Conservation (phyloP, 1,140 invertebrate genomes). For the Aculops lycopersici region DNA sequence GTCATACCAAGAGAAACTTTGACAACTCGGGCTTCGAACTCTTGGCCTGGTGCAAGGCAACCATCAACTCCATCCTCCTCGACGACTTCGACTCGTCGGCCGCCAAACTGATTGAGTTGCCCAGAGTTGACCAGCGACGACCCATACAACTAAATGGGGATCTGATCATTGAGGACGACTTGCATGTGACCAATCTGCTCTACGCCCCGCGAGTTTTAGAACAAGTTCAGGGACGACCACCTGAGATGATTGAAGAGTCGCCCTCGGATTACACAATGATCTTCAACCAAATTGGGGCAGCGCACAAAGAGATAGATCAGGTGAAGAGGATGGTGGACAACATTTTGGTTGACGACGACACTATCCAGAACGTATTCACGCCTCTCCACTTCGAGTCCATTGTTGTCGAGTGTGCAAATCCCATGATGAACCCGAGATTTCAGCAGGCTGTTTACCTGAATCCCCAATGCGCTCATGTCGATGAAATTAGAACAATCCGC, state of each 20-base stretch:
- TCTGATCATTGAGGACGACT: not conserved
- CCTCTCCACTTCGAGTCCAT: not conserved
- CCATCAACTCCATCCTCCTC: not conserved
- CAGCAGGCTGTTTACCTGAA: not conserved
- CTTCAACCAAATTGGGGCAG: not conserved
- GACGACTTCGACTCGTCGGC: not conserved
- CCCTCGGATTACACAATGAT: not conserved
- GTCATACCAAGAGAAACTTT: too few species aligned
- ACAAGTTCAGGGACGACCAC: not conserved
- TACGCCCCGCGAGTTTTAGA: not conserved
- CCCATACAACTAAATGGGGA: not conserved
- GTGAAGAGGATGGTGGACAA: not conserved
- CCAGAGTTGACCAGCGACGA: not conserved
- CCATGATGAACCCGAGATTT: not conserved
- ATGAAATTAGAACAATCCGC: not conserved
- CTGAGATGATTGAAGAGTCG: not conserved
- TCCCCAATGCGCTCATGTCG: not conserved
- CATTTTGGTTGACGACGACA: not conserved
- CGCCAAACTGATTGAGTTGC: not conserved
- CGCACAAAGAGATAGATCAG: too few species aligned
- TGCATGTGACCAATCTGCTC: not conserved
- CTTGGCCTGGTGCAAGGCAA: not conserved
- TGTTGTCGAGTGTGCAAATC: not conserved
- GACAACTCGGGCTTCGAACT: too few species aligned
- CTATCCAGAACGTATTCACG: not conserved